Evolutionary conservation across 2,888 invertebrate species (phyloP), one percentile per base, ranked within the genome.

Genomic region (Melieria crassipennis): DNA sequence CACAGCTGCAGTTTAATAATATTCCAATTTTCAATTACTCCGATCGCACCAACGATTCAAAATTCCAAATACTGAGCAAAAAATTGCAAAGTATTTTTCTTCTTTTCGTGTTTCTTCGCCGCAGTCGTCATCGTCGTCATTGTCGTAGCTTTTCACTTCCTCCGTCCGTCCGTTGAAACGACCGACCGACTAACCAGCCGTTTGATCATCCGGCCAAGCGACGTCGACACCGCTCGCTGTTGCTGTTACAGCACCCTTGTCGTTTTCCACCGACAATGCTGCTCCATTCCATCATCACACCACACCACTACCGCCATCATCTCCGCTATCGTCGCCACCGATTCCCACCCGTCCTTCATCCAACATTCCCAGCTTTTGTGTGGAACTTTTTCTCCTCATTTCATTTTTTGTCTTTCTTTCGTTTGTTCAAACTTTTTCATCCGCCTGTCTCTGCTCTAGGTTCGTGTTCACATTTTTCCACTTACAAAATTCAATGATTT

Each of bases 341-440:
- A 4, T 62, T 48, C 13, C 64, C 66, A 62, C 55, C n/a, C 56
- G 50, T 63, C 70, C 45, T 48, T 43, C 72, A 68, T 68, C 65
- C 45, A 55, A 56, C 56, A 56, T 73, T 64, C 52, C 63, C 69
- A 65, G 65, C 70, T 73, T 77, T 77, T 78, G 78, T 81, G 78
- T 81, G 81, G 81, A 82, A 80, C 81, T 81, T 82, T 82, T 81
- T 81, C 48, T 60, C 1, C 42, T 50, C 80, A 80, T 78, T 79
- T 76, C 62, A 46, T 42, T 13, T 62, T 60, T 42, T n/a, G 43
- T 16, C n/a, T 9, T 50, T 58, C n/a, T 7, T 42, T n/a, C 43
- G 11, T 42, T 66, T 58, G 7, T 13, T 10, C 46, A 47, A 47
- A 7, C 30, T 55, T 43, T 60, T 61, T 13, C 7, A 30, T 7